Evolutionary conservation across 2,797 vertebrate genomes (phyloP).

Genomic region (Microctenopoma stevenorrisi): DNA sequence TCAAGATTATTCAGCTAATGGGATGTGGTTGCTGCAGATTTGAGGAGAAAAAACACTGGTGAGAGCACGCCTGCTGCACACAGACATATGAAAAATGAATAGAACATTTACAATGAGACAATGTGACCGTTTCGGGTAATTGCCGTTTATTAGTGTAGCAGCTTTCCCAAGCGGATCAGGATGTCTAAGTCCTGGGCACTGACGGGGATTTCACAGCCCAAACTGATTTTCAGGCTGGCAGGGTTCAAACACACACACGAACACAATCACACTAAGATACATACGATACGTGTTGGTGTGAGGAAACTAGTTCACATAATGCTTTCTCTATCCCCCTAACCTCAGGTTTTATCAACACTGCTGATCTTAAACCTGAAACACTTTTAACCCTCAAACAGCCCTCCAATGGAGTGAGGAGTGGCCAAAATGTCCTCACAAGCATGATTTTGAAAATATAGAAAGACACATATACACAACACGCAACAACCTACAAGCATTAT

Average conservation of each 20-base stretch:
- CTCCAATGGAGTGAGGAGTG: not conserved
- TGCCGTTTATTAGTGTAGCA: conserved; percentile 68
- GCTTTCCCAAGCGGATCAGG: conserved; percentile 77
- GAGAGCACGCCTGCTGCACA: conserved; percentile 17
- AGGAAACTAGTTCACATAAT: not conserved
- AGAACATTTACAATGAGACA: conserved; percentile 67
- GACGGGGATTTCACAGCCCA: conserved; percentile 76
- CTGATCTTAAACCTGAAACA: not conserved
- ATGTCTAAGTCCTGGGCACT: conserved; percentile 69
- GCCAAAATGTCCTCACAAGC: not conserved
- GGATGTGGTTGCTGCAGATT: conserved; percentile 6
- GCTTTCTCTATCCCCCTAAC: not conserved
- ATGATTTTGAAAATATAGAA: not conserved
- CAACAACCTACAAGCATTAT: conserved; percentile 6
- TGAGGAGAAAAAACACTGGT: not conserved
- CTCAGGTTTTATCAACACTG: too few relatives aligned
- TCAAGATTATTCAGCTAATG: not conserved
- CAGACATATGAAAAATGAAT: conserved; percentile 55
- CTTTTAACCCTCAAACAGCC: not conserved
- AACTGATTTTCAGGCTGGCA: conserved; percentile 73
- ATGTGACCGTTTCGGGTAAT: conserved; percentile 75
- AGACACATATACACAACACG: conserved; percentile 5
- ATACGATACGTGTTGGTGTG: not conserved
- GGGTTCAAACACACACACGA: conserved; percentile 33
- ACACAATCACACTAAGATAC: conserved; percentile 2